A percentile compares a stretch with the other conserved stretches of the same genome.
Conservation (phyloP, 2,888 invertebrate species). For the Smittia aterrima region DNA sequence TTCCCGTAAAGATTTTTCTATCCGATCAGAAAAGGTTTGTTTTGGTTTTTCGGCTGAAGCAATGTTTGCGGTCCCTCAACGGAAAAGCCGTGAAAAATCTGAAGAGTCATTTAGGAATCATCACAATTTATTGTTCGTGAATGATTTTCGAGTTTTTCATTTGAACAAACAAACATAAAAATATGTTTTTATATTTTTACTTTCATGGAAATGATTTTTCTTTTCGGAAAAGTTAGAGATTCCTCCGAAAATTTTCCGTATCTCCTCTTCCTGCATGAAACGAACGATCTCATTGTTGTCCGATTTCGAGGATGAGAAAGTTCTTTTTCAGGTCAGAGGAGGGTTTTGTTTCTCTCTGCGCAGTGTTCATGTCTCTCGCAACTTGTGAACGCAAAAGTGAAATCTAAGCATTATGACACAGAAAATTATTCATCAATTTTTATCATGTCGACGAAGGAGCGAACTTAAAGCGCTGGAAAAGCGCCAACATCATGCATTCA, state of each 20-base stretch:
- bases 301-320: not conserved
- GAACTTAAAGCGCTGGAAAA: not conserved
- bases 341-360: constrained; percentile 20
- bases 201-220: constrained; percentile 33
- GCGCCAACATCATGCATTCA: not conserved
- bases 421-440: constrained; percentile 35
- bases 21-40: constrained; percentile 3
- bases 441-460: not conserved
- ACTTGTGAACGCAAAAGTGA: constrained; percentile 15
- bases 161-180: constrained; percentile 40
- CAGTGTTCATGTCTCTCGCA: not conserved
- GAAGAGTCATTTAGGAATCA: constrained; percentile 38
- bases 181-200: constrained; percentile 32
- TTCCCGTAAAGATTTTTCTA: constrained; percentile 18
- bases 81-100: constrained; percentile 22
- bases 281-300: constrained; percentile 35
- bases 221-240: constrained; percentile 9
- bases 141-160: constrained; percentile 39
- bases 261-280: constrained; percentile 28
- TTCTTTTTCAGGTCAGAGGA: constrained; percentile 14
- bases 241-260: not conserved
- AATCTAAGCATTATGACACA: constrained; percentile 29
- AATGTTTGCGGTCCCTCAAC: constrained; percentile 6
- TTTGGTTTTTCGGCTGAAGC: not conserved
- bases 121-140: constrained; percentile 39